Evolutionary conservation across 1,140 invertebrate species (phyloP), one percentile per base, ranked within the genome.

Genomic region (Dendroctonus ponderosae): DNA sequence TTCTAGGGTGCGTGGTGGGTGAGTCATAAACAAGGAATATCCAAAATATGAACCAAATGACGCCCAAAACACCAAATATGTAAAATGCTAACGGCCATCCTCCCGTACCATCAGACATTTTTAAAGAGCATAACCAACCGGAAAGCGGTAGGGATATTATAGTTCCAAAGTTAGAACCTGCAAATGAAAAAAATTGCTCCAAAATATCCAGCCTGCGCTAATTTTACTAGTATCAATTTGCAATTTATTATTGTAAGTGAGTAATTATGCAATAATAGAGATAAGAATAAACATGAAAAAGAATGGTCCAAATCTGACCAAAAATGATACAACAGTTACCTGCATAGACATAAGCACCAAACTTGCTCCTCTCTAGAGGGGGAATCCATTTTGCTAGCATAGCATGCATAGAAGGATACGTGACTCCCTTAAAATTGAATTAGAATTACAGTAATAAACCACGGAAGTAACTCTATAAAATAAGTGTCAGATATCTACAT

Each of bases 61-160:
- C 83, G 53, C 89, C 90, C 12, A 90, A 72, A 11, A 83, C 75
- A 42, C 91, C 90, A 72, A 91, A 91, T 41, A 92, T 76, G 77
- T 92, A 93, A 79, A 92, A 92, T 43, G 88, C 89, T 3, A 88
- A 81, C 0, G 89, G 89, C 91, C 91, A 92, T 6, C 91, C 91
- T 26, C 26, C 26, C 3, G 26, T 26, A 26, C 26, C 26, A 40
- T 85, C 86, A 44, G 81, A 84, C 44, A 86, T 85, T 12, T 86
- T 80, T 38, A 88, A 75, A 0, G 87, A 87, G 74, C 89, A 90
- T 0, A 90, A 78, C 84, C 87, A 89, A 0, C 89, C 89, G 6
- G 88, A 87, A 67, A 91, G 74, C 0, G 89, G 89, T 72, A 90
- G 81, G 9, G 89, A 91, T 67, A 91, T 83, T 3, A 91, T 85